Evolutionary conservation across 2,888 invertebrate species (phyloP).

Genomic region (Hemicrepidius hirtus): DNA sequence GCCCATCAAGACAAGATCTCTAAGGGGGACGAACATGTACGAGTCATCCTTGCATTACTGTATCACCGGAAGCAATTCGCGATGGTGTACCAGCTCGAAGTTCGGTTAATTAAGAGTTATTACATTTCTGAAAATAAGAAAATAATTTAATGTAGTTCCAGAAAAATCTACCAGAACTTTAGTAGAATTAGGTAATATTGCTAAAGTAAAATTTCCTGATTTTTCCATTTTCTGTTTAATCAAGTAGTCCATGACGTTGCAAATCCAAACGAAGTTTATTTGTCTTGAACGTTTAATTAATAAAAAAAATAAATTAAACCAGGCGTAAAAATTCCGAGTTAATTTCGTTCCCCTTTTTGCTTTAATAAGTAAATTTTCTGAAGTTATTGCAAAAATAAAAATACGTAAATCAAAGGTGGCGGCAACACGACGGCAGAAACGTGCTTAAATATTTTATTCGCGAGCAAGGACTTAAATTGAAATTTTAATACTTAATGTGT

Average conservation of each 20-base stretch:
- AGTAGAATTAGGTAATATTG: too few relatives aligned
- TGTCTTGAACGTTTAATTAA: too few relatives aligned
- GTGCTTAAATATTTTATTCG: not conserved
- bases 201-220: too few relatives aligned
- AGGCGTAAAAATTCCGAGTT: not conserved
- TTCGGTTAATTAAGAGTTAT: slow-evolving; percentile 4
- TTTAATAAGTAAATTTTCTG: not conserved
- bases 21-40: slow-evolving; percentile 4
- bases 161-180: too few relatives aligned
- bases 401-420: slow-evolving; percentile 11
- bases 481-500: slow-evolving; percentile 18
- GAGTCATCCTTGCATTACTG: slow-evolving; percentile 5
- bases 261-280: too few relatives aligned
- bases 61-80: slow-evolving; percentile 12
- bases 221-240: too few relatives aligned
- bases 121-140: slow-evolving; percentile 12
- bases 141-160: too few relatives aligned
- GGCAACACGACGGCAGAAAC: not conserved
- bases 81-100: slow-evolving; percentile 3
- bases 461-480: slow-evolving; percentile 1
- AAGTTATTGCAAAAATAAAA: slow-evolving; percentile 7
- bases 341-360: not conserved
- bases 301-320: not conserved
- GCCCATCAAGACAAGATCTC: slow-evolving; percentile 13
- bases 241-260: too few relatives aligned